Evolutionary conservation across 2,113 vertebrate species (phyloP), one percentile per base, ranked within the genome.

Genomic region (Himantopus leucocephalus): DNA sequence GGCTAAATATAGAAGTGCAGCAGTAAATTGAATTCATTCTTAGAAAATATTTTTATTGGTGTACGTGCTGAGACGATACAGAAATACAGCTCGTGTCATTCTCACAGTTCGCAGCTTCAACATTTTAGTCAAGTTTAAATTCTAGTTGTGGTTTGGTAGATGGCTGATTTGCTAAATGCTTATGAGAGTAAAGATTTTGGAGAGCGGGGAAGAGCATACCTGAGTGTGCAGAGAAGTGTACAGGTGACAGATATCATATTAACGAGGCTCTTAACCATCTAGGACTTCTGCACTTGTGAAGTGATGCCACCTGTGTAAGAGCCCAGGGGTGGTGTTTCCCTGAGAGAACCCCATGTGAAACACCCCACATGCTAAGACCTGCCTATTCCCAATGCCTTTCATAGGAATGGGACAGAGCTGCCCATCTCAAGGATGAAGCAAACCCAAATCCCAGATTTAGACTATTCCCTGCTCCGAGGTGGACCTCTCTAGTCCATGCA

Each of bases 21-120:
- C 86, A 94, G 81, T 92, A 92, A 92, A 97, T 87, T 85, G 86
- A 92, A 88, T 92, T 95, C 88, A 77, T 95, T 96, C 87, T 95
- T 92, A 95, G 88, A 91, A 94, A 96, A 92, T 91, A 53, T 59
- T 94, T 95, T 72, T 95, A 88, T 71, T 92, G 85, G 43, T 41
- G 56, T 66, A 26, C 39, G 12, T 75, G 73, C 87, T 83, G 92
- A 92, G 90, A 88, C 2, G 26, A 59, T 79, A 34, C 79, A 81
- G 93, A 91, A 86, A 63, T 82, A 62, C 50, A 88, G 62, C 74
- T 88, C 0, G 1, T 91, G 62, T 94, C 77, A 66, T 70, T 94
- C 81, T 73, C 74, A 50, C 88, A 75, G 47, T 66, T 24, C 67
- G 58, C 59, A 84, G 64, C 87, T 43, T 88, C 81, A 68, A 68